A percentile compares a stretch with the other conserved stretches of the same genome.
Conservation (phyloP, 2,888 invertebrate species). For the Aelia acuminata region DNA sequence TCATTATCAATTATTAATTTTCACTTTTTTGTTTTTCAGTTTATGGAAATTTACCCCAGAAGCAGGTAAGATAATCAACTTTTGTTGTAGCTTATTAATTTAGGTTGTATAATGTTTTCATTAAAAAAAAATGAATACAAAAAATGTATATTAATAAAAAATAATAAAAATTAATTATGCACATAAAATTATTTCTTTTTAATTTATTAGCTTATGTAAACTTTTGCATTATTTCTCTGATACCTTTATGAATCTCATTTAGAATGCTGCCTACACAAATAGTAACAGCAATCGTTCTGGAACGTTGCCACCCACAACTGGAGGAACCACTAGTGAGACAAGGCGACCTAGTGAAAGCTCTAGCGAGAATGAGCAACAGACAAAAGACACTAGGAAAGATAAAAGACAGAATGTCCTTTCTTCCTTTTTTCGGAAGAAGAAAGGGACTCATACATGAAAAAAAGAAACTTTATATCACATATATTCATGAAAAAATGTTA, state of each 20-base stretch:
- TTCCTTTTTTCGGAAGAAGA: conserved; percentile 67
- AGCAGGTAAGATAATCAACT: conserved; percentile 67
- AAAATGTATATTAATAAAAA: too few species aligned
- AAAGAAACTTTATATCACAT: neutral
- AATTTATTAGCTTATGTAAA: neutral
- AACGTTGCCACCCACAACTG: conserved; percentile 68
- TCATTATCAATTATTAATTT: neutral
- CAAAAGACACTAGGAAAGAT: conserved; percentile 67
- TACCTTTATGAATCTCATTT: neutral
- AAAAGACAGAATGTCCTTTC: conserved; percentile 68
- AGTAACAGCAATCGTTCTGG: conserved; percentile 64
- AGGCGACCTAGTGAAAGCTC: conserved; percentile 69
- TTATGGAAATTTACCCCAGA: conserved; percentile 69
- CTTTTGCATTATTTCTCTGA: neutral
- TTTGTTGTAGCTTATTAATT: neutral
- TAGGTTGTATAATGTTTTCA: neutral
- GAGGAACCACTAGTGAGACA: conserved; percentile 53
- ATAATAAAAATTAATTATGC: too few species aligned
- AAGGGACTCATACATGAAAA: conserved; percentile 65
- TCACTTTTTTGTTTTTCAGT: conserved; percentile 68
- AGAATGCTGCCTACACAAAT: conserved; percentile 27
- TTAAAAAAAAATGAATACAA: neutral
- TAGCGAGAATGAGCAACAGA: conserved; percentile 69
- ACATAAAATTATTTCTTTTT: neutral
- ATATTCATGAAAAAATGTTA: neutral